Evolutionary conservation across 2,888 invertebrate species (phyloP).

Genomic region (Dilophus febrilis): DNA sequence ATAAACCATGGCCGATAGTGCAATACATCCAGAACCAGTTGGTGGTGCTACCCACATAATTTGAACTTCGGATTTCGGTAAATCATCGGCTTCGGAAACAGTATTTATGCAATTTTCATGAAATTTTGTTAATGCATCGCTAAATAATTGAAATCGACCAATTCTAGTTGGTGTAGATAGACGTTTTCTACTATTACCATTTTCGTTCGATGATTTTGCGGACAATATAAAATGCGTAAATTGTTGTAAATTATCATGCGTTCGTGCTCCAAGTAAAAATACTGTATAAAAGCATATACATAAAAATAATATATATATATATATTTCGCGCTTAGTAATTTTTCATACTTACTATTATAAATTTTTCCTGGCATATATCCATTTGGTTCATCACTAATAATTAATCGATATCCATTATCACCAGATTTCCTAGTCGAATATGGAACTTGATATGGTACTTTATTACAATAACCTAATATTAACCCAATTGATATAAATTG

Average conservation of each 20-base stretch:
- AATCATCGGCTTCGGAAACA: constrained; percentile 59
- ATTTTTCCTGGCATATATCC: constrained; percentile 69
- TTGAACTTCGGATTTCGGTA: constrained; percentile 67
- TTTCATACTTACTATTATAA: constrained; percentile 46
- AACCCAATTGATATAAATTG: too few relatives aligned
- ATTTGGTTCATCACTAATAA: constrained; percentile 60
- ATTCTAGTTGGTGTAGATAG: constrained; percentile 37
- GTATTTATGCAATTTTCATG: constrained; percentile 74
- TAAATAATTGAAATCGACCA: constrained; percentile 53
- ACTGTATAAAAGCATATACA: constrained; percentile 33
- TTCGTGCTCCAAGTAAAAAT: constrained; percentile 47
- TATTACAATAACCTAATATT: constrained; percentile 25
- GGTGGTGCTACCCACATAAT: constrained; percentile 88
- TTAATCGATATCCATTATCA: constrained; percentile 72
- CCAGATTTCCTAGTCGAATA: constrained; percentile 45
- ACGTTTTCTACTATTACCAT: constrained; percentile 17
- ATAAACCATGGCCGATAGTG: constrained; percentile 76
- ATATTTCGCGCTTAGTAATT: neutral
- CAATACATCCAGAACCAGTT: constrained; percentile 68
- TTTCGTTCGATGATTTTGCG: constrained; percentile 35
- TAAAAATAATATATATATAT: too few relatives aligned
- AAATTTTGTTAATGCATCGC: constrained; percentile 40
- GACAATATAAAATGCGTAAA: constrained; percentile 66
- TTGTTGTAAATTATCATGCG: constrained; percentile 47
- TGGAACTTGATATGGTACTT: constrained; percentile 28